Conservation (phyloP, 2,888 invertebrate species). For the Diloba caeruleocephala region DNA sequence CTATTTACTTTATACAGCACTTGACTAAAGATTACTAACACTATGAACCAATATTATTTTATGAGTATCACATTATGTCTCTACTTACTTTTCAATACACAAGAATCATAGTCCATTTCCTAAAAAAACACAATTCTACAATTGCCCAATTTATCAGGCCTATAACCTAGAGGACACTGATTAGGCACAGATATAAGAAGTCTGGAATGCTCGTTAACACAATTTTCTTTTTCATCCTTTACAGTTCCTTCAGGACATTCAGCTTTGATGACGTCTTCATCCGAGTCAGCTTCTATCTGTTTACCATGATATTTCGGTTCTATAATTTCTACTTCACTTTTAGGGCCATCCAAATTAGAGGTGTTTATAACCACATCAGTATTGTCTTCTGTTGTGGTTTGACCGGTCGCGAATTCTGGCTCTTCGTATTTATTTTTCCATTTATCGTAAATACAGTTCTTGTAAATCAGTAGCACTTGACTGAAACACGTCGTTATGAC, state of each 20-base stretch:
- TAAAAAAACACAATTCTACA: constrained; percentile 68
- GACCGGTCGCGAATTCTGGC: constrained; percentile 13
- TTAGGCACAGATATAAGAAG: constrained; percentile 74
- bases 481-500: constrained; percentile 67
- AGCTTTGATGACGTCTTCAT: constrained; percentile 21
- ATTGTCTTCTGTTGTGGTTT: constrained; percentile 35
- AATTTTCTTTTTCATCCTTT: constrained; percentile 62
- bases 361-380: constrained; percentile 33
- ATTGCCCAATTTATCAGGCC: constrained; percentile 71
- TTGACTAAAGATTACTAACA: not conserved
- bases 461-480: constrained; percentile 68
- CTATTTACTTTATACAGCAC: constrained; percentile 6
- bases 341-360: constrained; percentile 58
- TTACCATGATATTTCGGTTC: constrained; percentile 75
- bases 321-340: constrained; percentile 76
- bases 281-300: constrained; percentile 26
- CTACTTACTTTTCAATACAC: constrained; percentile 2
- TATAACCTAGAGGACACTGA: constrained; percentile 78
- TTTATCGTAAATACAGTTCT: constrained; percentile 71
- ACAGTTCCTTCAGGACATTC: constrained; percentile 67
- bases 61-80: constrained; percentile 30
- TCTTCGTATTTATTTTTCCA: constrained; percentile 39
- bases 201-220: constrained; percentile 67
- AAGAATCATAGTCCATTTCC: not conserved
- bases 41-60: constrained; percentile 15